Conservation (phyloP, 2,888 invertebrate species). For the Prosapia bicincta region DNA sequence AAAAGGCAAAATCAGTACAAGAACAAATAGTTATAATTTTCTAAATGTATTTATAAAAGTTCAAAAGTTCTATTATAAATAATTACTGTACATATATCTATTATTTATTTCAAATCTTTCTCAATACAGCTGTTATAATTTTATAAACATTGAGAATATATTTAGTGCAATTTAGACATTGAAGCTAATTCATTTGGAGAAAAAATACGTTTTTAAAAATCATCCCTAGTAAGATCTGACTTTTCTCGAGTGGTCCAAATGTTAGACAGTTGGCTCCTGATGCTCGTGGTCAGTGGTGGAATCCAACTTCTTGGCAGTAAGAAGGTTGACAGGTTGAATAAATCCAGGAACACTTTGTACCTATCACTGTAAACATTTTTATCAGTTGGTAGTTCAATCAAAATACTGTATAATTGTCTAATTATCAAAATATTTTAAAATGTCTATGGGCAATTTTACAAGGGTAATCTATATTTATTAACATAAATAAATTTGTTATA, state of each 20-base stretch:
- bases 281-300: slow-evolving; percentile 78
- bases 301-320: slow-evolving; percentile 88
- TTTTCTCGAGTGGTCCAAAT: not conserved
- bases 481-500: not conserved
- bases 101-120: too few relatives aligned
- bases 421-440: too few relatives aligned
- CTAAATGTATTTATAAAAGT: too few relatives aligned
- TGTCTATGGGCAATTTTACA: too few relatives aligned
- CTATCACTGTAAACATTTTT: slow-evolving; percentile 83
- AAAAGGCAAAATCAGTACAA: too few relatives aligned
- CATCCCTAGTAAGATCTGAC: not conserved
- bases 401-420: not conserved
- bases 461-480: too few relatives aligned
- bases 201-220: not conserved
- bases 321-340: slow-evolving; percentile 96
- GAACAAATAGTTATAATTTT: too few relatives aligned
- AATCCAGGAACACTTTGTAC: slow-evolving; percentile 96
- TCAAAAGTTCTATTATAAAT: too few relatives aligned
- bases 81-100: too few relatives aligned
- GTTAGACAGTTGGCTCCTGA: slow-evolving; percentile 65
- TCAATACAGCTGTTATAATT: too few relatives aligned
- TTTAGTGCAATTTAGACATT: not conserved
- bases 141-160: too few relatives aligned
- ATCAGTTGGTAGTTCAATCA: too few relatives aligned
- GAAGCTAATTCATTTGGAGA: not conserved